Evolutionary conservation across 1,140 invertebrate genomes (phyloP), one percentile per base, ranked within the genome.

Genomic region (Phthorimaea operculella): DNA sequence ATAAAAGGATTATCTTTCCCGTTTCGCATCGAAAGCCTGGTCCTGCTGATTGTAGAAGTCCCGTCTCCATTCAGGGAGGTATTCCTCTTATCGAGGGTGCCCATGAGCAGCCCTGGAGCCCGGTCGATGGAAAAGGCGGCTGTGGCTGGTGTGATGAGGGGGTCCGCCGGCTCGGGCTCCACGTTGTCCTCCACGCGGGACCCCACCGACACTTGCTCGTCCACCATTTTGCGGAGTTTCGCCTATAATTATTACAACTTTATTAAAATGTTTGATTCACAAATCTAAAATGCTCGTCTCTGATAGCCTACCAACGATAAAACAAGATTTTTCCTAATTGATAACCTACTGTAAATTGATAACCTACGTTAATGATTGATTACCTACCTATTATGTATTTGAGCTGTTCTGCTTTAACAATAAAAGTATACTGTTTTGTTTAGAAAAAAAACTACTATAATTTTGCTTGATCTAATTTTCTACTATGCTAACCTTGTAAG

Each of bases 161-260:
- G 85, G 58, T 87, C 85, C 1, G 85, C 85, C 7, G 85, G 80
- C 61, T 87, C 85, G 0, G 83, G 78, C 58, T 85, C 77, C 18
- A 76, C 63, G 47, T 87, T 83, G 10, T 73, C 76, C 52, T 85
- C 83, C 10, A 78, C 78, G 44, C 83, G 72, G 12, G 80, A 63
- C 10, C 82, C 76, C 33, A 83, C 83, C 55, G 83, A 81, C 60
- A 87, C 77, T 67, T 87, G 84, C 69, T 87, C 85, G 66, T 87
- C 85, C 49, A 87, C 85, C 85, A 87, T 87, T 63, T 86, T 87
- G 67, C 85, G 82, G 55, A 87, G 82, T 85, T 87, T 87, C 83
- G 83, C 83, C 83, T 86, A 69, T 6, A 28, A 1, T 1, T 9
- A 47, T 47, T 39, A 9, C 36, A 39, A 5, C n/a, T 39, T 39